Percentiles rank a stretch among this genome's conserved stretches.
These are phyloP conservation scores for Uloborus diversus DNA, from an alignment of 1,140 invertebrate genomes.

Conservation along the genomic window DNA sequence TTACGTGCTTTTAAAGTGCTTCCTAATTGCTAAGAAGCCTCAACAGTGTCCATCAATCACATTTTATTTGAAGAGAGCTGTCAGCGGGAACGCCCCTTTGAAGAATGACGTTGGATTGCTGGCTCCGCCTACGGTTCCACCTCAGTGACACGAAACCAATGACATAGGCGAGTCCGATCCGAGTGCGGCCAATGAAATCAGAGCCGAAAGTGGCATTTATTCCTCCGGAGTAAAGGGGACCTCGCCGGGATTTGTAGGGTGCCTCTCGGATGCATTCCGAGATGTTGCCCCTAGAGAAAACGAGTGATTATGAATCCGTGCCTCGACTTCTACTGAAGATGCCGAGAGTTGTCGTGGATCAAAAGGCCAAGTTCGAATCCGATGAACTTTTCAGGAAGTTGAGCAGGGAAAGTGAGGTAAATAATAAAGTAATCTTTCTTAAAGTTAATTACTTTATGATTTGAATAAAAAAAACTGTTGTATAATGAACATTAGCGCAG, in stretches of 20 bases:
- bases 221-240: neutral
- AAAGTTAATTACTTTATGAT: slow-evolving; percentile 22
- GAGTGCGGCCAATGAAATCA: neutral
- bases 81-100: slow-evolving; percentile 59
- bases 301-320: slow-evolving; percentile 72
- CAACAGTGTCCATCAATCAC: slow-evolving; percentile 9
- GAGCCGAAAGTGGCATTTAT: neutral
- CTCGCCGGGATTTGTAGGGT: neutral
- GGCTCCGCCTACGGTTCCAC: neutral
- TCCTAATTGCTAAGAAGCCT: neutral
- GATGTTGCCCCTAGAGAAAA: slow-evolving; percentile 66
- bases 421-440: slow-evolving; percentile 59
- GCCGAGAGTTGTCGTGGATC: slow-evolving; percentile 93
- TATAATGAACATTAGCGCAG: neutral
- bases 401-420: slow-evolving; percentile 91
- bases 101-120: neutral
- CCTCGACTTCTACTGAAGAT: slow-evolving; percentile 86
- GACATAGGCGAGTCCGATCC: neutral
- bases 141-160: neutral
- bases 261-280: slow-evolving; percentile 24
- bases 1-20: slow-evolving; percentile 11
- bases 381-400: slow-evolving; percentile 93
- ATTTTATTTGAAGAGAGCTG: slow-evolving; percentile 29
- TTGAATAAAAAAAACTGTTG: neutral
- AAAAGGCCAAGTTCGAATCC: slow-evolving; percentile 93